These are phyloP conservation scores for Chaitophorus viminalis DNA, from an alignment of 2,888 invertebrate genomes.

Conservation along the genomic window DNA sequence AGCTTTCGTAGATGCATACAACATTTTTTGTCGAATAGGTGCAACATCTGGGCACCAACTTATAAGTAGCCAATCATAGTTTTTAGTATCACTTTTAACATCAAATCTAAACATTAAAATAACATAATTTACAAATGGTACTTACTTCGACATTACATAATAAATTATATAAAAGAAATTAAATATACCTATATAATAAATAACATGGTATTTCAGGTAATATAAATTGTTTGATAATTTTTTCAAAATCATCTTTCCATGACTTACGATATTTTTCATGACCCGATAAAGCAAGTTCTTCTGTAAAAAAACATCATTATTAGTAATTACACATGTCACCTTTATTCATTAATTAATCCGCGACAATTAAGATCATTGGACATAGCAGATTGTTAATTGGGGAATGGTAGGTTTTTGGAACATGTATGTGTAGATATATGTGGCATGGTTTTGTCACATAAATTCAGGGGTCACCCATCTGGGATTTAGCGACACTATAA, in stretches of 20 bases:
- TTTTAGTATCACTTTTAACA: slow-evolving; percentile 77
- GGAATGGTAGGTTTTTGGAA: too few species aligned
- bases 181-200: slow-evolving; percentile 79
- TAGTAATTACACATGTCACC: too few species aligned
- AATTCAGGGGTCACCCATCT: too few species aligned
- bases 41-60: slow-evolving; percentile 96
- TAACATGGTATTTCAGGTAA: slow-evolving; percentile 89
- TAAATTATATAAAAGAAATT: background rate
- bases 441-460: too few species aligned
- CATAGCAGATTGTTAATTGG: too few species aligned
- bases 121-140: background rate
- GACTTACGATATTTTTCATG: slow-evolving; percentile 76
- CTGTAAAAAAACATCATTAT: slow-evolving; percentile 70
- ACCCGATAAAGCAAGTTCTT: slow-evolving; percentile 78
- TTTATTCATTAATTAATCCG: too few species aligned
- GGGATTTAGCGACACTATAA: too few species aligned
- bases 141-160: background rate
- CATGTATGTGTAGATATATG: too few species aligned
- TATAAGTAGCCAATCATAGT: slow-evolving; percentile 91
- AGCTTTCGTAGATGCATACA: slow-evolving; percentile 97
- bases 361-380: too few species aligned
- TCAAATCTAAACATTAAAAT: slow-evolving; percentile 73
- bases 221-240: slow-evolving; percentile 76
- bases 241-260: slow-evolving; percentile 89
- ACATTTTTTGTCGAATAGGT: slow-evolving; percentile 93